Evolutionary conservation across 2,797 vertebrate genomes (phyloP).

Genomic region (Epinephelus awoara): DNA sequence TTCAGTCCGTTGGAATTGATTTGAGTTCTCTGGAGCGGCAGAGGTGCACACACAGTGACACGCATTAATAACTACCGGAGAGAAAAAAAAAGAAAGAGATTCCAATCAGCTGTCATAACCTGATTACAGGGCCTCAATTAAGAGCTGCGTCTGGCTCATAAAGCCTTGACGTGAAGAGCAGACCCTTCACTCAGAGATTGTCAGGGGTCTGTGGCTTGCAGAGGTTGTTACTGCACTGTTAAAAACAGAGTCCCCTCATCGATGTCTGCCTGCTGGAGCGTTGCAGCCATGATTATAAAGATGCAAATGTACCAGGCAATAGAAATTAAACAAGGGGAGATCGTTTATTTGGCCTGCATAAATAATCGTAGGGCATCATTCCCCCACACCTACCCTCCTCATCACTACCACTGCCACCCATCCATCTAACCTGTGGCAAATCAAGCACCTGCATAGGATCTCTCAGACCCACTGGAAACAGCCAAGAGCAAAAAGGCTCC

Average conservation of each 20-base stretch:
- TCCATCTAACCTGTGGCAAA: slow-evolving; percentile 75
- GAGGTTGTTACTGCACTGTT: slow-evolving; percentile 61
- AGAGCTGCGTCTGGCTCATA: slow-evolving; percentile 46
- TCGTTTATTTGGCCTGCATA: slow-evolving; percentile 62
- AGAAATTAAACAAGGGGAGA: slow-evolving; percentile 60
- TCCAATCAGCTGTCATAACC: slow-evolving; percentile 54
- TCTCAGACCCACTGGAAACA: slow-evolving; percentile 41
- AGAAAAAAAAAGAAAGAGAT: slow-evolving; percentile 15
- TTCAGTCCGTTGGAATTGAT: slow-evolving; percentile 26
- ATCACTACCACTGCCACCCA: slow-evolving; percentile 39
- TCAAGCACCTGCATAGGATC: slow-evolving; percentile 66
- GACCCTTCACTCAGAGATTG: slow-evolving; percentile 57
- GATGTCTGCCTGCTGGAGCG: slow-evolving; percentile 51
- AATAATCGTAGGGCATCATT: slow-evolving; percentile 54
- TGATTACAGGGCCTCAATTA: slow-evolving; percentile 62
- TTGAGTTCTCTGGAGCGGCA: slow-evolving; percentile 33
- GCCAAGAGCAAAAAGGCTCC: slow-evolving; percentile 40
- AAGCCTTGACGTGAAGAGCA: slow-evolving; percentile 57
- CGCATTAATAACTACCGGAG: slow-evolving; percentile 32
- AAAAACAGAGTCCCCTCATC: slow-evolving; percentile 34
- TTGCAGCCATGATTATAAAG: slow-evolving; percentile 69
- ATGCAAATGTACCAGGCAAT: slow-evolving; percentile 63
- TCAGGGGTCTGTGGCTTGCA: slow-evolving; percentile 53
- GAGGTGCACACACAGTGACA: slow-evolving; percentile 18
- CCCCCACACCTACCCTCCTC: slow-evolving; percentile 18